These are phyloP conservation scores for Phymanthus crucifer DNA, from an alignment of 92 coral and sea anemone genomes.

Conservation along the genomic window DNA sequence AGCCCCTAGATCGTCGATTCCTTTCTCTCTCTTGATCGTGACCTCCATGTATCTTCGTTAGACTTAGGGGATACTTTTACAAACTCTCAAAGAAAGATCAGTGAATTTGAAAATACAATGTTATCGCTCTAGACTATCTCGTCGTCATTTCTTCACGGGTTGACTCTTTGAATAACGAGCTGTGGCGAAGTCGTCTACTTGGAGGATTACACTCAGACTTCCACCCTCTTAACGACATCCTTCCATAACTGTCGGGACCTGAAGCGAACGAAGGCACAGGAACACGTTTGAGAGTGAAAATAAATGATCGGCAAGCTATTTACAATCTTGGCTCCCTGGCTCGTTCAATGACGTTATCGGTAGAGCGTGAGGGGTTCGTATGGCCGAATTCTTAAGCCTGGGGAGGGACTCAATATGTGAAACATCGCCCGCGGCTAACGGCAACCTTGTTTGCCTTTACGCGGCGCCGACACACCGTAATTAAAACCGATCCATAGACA, in stretches of 20 bases:
- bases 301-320: slow-evolving; percentile 3
- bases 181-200: neutral
- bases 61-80: neutral
- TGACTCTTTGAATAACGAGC: neutral
- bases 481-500: slow-evolving; percentile 37
- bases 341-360: slow-evolving; percentile 25
- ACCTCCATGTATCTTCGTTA: slow-evolving; percentile 12
- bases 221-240: neutral
- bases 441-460: slow-evolving; percentile 40
- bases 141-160: neutral
- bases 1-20: neutral
- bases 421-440: slow-evolving; percentile 34
- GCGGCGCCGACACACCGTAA: slow-evolving; percentile 37
- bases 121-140: neutral
- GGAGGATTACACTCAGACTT: neutral
- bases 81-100: neutral
- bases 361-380: slow-evolving; percentile 29
- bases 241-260: neutral
- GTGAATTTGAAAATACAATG: neutral
- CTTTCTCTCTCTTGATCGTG: slow-evolving; percentile 20
- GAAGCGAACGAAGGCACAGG: slow-evolving; percentile 2
- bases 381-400: slow-evolving; percentile 45
- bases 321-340: slow-evolving; percentile 26
- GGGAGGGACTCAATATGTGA: slow-evolving; percentile 35
- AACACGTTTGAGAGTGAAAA: slow-evolving; percentile 12